Evolutionary conservation across 2,113 vertebrate species (phyloP).

Genomic region (Phalacrocorax pelagicus): DNA sequence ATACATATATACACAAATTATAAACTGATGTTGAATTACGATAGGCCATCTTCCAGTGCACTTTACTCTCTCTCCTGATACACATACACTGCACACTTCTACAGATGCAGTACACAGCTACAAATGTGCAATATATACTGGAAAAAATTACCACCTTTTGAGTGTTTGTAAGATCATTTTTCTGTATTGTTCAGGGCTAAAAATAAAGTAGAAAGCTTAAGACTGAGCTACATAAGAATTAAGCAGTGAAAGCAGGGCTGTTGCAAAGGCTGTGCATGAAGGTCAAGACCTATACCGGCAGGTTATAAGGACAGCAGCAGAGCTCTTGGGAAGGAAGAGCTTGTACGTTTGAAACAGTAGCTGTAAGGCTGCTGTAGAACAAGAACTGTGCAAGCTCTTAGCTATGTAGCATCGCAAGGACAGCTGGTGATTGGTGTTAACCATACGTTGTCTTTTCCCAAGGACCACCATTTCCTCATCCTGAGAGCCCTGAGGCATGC

Average conservation of each 20-base stretch:
- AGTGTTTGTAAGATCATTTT: too few relatives aligned
- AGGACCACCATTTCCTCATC: background rate
- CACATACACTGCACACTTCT: accelerated
- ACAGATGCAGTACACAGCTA: background rate
- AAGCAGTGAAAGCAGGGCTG: background rate
- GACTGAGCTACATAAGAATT: background rate
- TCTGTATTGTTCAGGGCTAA: background rate
- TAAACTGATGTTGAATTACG: background rate
- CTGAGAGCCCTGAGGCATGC: background rate
- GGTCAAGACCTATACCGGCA: background rate
- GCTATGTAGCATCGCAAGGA: background rate
- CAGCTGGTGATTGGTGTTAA: background rate
- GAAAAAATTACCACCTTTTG: background rate
- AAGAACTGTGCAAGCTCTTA: background rate
- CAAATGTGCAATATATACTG: too few relatives aligned
- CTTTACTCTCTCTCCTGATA: background rate
- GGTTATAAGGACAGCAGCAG: background rate
- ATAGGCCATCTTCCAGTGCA: background rate
- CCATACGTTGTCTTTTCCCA: background rate
- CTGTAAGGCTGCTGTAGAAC: background rate
- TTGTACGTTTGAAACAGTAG: background rate
- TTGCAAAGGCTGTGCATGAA: background rate
- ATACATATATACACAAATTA: background rate
- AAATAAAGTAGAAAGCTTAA: background rate
- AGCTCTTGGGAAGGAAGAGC: background rate